Evolutionary conservation across 1,140 invertebrate genomes (phyloP), one percentile per base, ranked within the genome.

Genomic region (Lordiphosa stackelbergi): DNA sequence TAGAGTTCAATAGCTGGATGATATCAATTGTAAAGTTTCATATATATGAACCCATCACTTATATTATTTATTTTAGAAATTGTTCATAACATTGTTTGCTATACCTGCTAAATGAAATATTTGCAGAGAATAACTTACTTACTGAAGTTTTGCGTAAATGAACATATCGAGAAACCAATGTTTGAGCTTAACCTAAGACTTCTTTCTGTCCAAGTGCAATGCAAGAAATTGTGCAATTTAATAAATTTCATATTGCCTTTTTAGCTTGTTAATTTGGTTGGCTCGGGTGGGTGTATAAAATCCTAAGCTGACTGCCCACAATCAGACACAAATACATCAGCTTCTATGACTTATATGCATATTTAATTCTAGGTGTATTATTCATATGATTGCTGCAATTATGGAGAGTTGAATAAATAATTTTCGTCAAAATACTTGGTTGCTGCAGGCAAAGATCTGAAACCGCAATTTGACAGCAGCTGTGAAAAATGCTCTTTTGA

Each of bases 151-250:
- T 3, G 19, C 2, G 22, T 24, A 5, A 5, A 24, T 24, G 0
- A 22, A 22, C 3, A 5, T 5, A 3, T 22, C 22, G 5, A 22
- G 5, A 22, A 5, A 5, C 22, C 3, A 22, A 22, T 46, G 45
- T 66, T 16, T 16, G 19, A 19, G 19, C 2, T 66, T 47, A 53
- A 11, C 52, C 66, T 48, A 2, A 2, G n/a, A 43, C 5, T 43
- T 41, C 31, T 42, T 22, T 5, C 34, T 12, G 28, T n/a, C 4
- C 37, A 10, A 12, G 9, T n/a, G 28, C 6, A 46, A 13, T 36
- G 31, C 31, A n/a, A 68, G 36, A 54, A 66, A 66, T 66, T 66
- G 68, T 59, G 54, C 63, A 68, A 68, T 66, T 36, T 42, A 68
- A 68, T 66, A 42, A 31, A 54, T 59, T 59, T 47, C 37, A 47